Percentiles rank a stretch among this genome's conserved stretches.
phyloP scores from a whole-genome alignment of 2,797 vertebrate genomes.

The Gallinago stenura region DNA sequence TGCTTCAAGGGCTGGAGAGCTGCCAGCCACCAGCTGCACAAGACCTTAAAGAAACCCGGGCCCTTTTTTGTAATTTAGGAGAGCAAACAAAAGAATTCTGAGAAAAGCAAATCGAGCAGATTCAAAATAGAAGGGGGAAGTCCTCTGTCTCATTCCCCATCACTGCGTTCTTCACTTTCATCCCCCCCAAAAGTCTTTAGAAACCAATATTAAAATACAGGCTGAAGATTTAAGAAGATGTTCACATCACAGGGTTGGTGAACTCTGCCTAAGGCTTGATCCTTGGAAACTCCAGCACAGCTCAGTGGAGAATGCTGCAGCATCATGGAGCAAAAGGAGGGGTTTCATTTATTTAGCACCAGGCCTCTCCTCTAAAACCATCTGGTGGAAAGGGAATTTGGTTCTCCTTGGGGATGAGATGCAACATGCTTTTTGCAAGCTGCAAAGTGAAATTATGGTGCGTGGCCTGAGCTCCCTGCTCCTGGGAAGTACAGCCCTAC shows the following conservation, averaged over 20 bases:
- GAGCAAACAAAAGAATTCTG: neutral
- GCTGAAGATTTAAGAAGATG: neutral
- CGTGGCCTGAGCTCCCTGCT: neutral
- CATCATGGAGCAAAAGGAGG: neutral
- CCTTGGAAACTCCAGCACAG: neutral
- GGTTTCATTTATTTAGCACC: neutral
- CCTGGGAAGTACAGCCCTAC: neutral
- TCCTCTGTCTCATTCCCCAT: neutral
- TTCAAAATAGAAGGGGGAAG: neutral
- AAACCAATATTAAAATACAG: neutral
- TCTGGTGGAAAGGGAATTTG: neutral
- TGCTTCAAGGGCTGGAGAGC: conserved; percentile 64
- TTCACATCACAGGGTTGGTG: neutral
- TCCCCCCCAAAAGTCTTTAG: neutral
- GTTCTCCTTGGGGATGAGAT: neutral
- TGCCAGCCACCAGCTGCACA: conserved; percentile 72
- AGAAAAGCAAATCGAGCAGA: neutral
- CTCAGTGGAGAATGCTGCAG: neutral
- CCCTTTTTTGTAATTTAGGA: conserved; percentile 5
- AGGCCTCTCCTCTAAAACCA: neutral
- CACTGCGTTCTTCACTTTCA: neutral
- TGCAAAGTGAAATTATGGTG: neutral
- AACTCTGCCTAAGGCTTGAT: neutral
- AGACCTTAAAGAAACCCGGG: conserved; percentile 42
- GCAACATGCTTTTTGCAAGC: neutral